These are phyloP conservation scores for Pammene fasciana DNA, from an alignment of 2,888 invertebrate species.

Conservation along the genomic window DNA sequence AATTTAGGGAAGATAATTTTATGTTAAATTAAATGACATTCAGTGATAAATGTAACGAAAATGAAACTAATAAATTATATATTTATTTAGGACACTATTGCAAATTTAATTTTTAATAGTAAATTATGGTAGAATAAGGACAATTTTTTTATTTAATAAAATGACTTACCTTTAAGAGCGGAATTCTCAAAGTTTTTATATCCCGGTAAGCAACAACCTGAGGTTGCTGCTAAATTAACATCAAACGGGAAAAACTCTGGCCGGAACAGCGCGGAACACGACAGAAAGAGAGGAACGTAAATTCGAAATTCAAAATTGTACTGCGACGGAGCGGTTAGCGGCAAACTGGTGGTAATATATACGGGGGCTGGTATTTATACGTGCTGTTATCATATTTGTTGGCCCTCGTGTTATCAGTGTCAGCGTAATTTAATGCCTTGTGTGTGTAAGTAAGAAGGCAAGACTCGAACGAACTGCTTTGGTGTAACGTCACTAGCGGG, in stretches of 20 bases:
- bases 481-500: slow-evolving; percentile 39
- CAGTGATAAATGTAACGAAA: no score
- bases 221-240: slow-evolving; percentile 77
- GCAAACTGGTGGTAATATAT: slow-evolving; percentile 62
- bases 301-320: slow-evolving; percentile 30
- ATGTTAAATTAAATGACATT: no score
- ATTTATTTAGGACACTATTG: no score
- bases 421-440: slow-evolving; percentile 29
- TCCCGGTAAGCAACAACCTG: slow-evolving; percentile 79
- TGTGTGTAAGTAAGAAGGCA: slow-evolving; percentile 17
- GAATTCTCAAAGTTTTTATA: slow-evolving; percentile 85
- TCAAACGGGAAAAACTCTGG: slow-evolving; percentile 43
- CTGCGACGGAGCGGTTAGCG: slow-evolving; percentile 49
- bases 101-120: no score
- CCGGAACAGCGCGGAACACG: slow-evolving; percentile 36
- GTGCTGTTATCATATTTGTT: slow-evolving; percentile 56
- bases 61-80: no score
- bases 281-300: slow-evolving; percentile 8
- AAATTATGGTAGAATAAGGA: no score
- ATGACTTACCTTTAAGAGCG: slow-evolving; percentile 80
- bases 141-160: background rate
- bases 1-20: no score
- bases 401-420: slow-evolving; percentile 30
- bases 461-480: slow-evolving; percentile 34
- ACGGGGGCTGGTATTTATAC: slow-evolving; percentile 62